A percentile compares a stretch with the other conserved stretches of the same genome.
Conservation (phyloP, 2,113 vertebrate genomes). For the Diadophis punctatus region DNA sequence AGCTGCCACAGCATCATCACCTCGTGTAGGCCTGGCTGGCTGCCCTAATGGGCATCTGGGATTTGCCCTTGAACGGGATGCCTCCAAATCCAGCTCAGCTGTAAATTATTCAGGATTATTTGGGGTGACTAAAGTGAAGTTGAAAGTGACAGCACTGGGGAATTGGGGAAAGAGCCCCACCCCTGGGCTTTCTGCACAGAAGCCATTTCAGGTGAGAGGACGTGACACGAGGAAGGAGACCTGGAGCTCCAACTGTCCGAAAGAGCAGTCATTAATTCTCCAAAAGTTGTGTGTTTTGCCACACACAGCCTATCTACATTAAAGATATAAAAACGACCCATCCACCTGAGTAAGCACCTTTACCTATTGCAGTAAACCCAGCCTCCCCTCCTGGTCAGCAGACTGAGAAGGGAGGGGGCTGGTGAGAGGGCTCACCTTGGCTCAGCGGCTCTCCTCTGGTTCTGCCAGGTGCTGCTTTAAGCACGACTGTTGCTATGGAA, state of each 20-base stretch:
- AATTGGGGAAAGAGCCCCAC: not conserved
- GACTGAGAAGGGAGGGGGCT: not conserved
- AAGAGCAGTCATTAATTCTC: not conserved
- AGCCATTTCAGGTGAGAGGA: not conserved
- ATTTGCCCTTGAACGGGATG: not conserved
- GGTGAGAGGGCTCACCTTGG: not conserved
- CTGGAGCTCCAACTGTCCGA: not conserved
- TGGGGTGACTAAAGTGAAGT: not conserved
- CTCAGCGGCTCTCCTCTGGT: not conserved
- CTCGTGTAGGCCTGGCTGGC: not conserved
- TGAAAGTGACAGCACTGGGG: not conserved
- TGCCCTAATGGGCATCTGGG: not conserved
- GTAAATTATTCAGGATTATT: not conserved
- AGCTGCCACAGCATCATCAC: not conserved
- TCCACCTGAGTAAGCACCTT: not conserved
- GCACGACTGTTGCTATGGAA: constrained; percentile 69
- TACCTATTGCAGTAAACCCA: not conserved
- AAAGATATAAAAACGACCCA: not conserved
- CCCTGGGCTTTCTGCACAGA: not conserved
- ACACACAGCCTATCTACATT: not conserved
- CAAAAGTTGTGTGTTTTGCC: not conserved
- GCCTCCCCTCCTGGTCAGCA: not conserved
- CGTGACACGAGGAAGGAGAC: not conserved
- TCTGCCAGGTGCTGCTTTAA: constrained; percentile 65
- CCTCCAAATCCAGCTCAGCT: not conserved